phyloP scores from a whole-genome alignment of 2,888 invertebrate species.

The Eudemis profundana region DNA sequence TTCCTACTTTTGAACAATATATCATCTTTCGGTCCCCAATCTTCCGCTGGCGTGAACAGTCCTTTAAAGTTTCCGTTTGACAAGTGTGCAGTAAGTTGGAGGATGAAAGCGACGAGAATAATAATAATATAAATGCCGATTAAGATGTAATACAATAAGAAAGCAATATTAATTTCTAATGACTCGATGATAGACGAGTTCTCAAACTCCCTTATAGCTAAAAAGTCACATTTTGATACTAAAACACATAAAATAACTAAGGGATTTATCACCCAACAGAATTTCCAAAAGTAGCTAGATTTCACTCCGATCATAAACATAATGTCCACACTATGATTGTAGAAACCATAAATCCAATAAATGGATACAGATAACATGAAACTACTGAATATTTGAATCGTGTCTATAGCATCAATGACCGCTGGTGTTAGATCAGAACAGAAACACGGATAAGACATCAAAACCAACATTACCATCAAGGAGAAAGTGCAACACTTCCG shows the following conservation, averaged over 20 bases:
- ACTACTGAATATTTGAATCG: slow-evolving; percentile 66
- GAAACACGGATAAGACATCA: slow-evolving; percentile 67
- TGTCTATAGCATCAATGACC: slow-evolving; percentile 61
- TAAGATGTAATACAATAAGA: slow-evolving; percentile 59
- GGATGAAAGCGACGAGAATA: slow-evolving; percentile 57
- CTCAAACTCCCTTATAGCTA: slow-evolving; percentile 51
- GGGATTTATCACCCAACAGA: slow-evolving; percentile 69
- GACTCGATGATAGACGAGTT: slow-evolving; percentile 56
- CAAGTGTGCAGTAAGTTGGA: slow-evolving; percentile 56
- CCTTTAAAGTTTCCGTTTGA: slow-evolving; percentile 49
- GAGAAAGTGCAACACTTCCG: slow-evolving; percentile 54
- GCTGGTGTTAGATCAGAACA: slow-evolving; percentile 70
- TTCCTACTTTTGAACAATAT: slow-evolving; percentile 72
- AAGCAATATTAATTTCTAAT: slow-evolving; percentile 52
- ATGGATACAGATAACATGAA: slow-evolving; percentile 68
- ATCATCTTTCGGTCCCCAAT: slow-evolving; percentile 73
- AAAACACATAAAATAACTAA: slow-evolving; percentile 57
- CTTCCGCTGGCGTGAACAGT: slow-evolving; percentile 57
- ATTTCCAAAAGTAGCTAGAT: slow-evolving; percentile 71
- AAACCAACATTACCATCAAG: slow-evolving; percentile 54
- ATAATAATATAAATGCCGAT: slow-evolving; percentile 60
- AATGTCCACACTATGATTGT: slow-evolving; percentile 73
- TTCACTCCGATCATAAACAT: slow-evolving; percentile 80
- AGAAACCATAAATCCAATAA: slow-evolving; percentile 75
- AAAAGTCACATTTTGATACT: slow-evolving; percentile 52